These are phyloP conservation scores for Bucorvus abyssinicus DNA, from an alignment of 2,797 vertebrate genomes.

Conservation along the genomic window DNA sequence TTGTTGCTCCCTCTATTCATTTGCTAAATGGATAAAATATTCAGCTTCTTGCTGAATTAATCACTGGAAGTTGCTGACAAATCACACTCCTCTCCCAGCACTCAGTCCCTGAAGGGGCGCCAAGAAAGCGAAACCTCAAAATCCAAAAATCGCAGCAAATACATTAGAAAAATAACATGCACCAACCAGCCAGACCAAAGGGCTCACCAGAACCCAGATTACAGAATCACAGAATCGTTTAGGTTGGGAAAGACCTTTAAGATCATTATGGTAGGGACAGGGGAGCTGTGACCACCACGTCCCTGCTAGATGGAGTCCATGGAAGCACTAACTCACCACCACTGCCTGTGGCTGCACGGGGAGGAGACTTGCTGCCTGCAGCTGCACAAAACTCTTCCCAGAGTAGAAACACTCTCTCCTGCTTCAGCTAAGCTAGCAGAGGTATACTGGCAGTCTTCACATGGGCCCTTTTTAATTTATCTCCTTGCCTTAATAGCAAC, in stretches of 20 bases:
- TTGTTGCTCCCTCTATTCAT: slow-evolving; percentile 10
- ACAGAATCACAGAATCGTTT: too few species aligned
- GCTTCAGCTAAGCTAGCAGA: neutral
- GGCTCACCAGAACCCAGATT: neutral
- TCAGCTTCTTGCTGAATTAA: slow-evolving; percentile 17
- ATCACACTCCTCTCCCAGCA: neutral
- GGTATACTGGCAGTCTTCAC: neutral
- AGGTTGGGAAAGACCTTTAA: too few species aligned
- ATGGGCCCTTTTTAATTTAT: neutral
- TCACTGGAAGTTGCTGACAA: slow-evolving; percentile 39
- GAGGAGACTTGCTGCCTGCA: neutral
- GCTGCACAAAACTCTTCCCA: neutral
- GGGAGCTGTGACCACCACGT: neutral
- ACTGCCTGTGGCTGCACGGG: neutral
- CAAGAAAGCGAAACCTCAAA: neutral
- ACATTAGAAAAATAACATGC: neutral
- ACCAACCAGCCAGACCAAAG: neutral
- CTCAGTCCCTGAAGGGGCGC: neutral
- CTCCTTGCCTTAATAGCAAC: neutral
- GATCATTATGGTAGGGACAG: neutral
- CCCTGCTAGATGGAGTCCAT: neutral
- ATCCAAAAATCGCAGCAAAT: neutral
- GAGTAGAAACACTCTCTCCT: neutral
- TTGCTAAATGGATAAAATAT: slow-evolving; percentile 25
- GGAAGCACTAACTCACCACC: neutral